Conservation (phyloP, 2,888 invertebrate genomes). For the Hoplodrina ambigua region DNA sequence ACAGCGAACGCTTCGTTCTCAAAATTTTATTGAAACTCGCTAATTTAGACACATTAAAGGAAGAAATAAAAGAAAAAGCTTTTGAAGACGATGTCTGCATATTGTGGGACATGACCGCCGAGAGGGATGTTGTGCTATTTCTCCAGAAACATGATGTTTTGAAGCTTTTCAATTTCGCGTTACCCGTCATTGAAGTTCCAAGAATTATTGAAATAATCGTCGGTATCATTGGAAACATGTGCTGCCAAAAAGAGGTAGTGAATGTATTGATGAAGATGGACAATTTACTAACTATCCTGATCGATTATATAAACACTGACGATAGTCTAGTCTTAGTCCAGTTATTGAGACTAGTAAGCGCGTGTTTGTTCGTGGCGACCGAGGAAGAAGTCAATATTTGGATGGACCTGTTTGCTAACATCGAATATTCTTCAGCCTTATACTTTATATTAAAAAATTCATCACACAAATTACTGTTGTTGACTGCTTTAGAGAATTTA, state of each 20-base stretch:
- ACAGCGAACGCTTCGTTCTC: constrained; percentile 94
- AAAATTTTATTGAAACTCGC: constrained; percentile 92
- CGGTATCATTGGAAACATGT: constrained; percentile 96
- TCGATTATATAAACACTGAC: constrained; percentile 90
- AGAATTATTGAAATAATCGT: constrained; percentile 95
- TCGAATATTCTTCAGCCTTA: constrained; percentile 90
- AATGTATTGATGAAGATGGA: constrained; percentile 89
- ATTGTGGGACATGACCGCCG: constrained; percentile 96
- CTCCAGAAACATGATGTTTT: constrained; percentile 92
- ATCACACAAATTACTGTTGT: constrained; percentile 91
- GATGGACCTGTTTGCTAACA: constrained; percentile 85
- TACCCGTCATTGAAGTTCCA: constrained; percentile 90
- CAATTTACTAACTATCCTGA: constrained; percentile 89
- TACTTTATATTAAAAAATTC: constrained; percentile 94
- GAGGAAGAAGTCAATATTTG: constrained; percentile 83
- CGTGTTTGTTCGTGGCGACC: constrained; percentile 85
- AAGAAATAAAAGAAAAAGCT: constrained; percentile 90
- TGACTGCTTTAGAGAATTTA: constrained; percentile 90
- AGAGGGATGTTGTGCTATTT: constrained; percentile 93
- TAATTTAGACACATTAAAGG: constrained; percentile 84
- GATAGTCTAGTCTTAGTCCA: constrained; percentile 94
- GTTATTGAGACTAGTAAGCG: constrained; percentile 92
- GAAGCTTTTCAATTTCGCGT: constrained; percentile 91
- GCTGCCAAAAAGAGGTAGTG: constrained; percentile 92
- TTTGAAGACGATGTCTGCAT: constrained; percentile 94